Evolutionary conservation across 2,888 invertebrate genomes (phyloP), one percentile per base, ranked within the genome.

Genomic region (Nebria brevicollis): DNA sequence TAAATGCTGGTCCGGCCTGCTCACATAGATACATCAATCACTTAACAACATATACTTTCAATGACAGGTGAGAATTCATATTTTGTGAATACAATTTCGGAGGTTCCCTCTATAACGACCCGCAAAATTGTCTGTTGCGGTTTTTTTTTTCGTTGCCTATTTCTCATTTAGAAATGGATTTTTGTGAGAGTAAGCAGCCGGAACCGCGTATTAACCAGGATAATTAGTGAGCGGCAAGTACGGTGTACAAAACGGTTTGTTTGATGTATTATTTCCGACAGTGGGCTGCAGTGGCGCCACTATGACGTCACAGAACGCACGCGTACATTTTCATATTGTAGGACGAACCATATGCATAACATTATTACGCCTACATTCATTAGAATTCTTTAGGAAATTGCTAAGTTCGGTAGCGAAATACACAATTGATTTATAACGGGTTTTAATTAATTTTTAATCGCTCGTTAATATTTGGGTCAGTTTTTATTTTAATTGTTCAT

Each of bases 41-140:
- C 86, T 84, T 82, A 83, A 79, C 83, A 87, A 86, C 86, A 86
- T 88, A 88, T 88, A 87, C 84, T 88, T 88, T 87, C 85, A 86
- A 86, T 87, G 88, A 87, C 88, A 88, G 88, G 86, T 86, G 84
- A 85, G 85, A 86, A 86, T 87, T 85, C 83, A 74, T 77, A 81
- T 42, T 82, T 77, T 82, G 82, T 77, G 82, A 80, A 82, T 82
- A 78, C 78, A 78, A 75, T 83, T 82, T 83, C 77, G 81, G 77
- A 70, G 15, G 77, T 13, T 64, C 70, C 34, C 70, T 73, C 15
- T 70, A 54, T 80, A 80, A 80, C 80, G 80, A 80, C 74, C 75
- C 80, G 80, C 75, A 80, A 80, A 78, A 80, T 80, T 75, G 75
- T 75, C 70, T 20, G 70, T 64, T 78, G 78, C 43, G 78, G 78